Conservation (phyloP, 2,113 vertebrate species). For the Phrynocephalus versicolor region DNA sequence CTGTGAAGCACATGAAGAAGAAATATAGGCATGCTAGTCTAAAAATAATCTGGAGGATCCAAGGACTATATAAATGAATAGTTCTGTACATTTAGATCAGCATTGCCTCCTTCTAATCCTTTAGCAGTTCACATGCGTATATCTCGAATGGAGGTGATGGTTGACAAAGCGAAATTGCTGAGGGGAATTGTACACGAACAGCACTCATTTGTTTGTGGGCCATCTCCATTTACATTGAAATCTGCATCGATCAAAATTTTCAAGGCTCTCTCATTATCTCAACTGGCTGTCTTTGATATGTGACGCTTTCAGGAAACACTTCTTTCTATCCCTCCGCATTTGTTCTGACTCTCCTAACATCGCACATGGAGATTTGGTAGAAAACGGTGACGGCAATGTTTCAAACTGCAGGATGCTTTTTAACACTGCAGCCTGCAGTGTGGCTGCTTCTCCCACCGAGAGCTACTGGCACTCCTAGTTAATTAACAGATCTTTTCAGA, state of each 20-base stretch:
- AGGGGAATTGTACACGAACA: too few species aligned
- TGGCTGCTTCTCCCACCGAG: conserved; percentile 46
- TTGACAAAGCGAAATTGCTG: too few species aligned
- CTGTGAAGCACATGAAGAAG: too few species aligned
- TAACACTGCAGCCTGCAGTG: conserved; percentile 7
- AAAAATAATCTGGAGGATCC: too few species aligned
- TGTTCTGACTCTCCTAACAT: not conserved
- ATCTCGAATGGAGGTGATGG: too few species aligned
- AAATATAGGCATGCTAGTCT: too few species aligned
- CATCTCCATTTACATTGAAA: not conserved
- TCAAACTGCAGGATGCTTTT: conserved; percentile 38
- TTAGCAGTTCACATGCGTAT: not conserved
- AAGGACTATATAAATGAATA: too few species aligned
- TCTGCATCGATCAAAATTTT: not conserved
- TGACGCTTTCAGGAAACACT: not conserved
- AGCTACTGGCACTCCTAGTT: conserved; percentile 37
- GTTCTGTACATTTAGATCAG: too few species aligned
- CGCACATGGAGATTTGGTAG: accelerated
- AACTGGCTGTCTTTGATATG: not conserved
- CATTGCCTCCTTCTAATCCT: not conserved
- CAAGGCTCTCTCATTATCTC: not conserved
- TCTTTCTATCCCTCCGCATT: not conserved
- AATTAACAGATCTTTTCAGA: conserved; percentile 34
- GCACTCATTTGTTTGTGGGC: not conserved
- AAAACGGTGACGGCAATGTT: not conserved